Evolutionary conservation across 2,888 invertebrate species (phyloP).

Genomic region (Liposcelis brunnea): DNA sequence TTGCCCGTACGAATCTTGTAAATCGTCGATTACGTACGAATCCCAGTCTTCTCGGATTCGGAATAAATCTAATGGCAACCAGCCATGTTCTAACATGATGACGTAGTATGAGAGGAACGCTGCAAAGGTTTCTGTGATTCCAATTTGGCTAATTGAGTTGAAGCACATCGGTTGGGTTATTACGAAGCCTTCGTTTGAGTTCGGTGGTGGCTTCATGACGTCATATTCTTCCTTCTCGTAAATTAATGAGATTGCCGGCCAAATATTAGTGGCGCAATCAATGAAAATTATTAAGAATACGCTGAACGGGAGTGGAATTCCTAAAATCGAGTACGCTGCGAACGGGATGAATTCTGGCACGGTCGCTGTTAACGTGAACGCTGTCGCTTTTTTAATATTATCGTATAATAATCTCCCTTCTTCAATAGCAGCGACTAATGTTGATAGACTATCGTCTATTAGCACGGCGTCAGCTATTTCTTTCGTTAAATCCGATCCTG

Average conservation of each 20-base stretch:
- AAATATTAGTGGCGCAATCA: constrained; percentile 98
- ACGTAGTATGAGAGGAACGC: constrained; percentile 99
- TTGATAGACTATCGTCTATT: constrained; percentile 96
- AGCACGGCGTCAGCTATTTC: constrained; percentile 99
- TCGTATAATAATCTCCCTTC: constrained; percentile 93
- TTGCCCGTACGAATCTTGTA: constrained; percentile 95
- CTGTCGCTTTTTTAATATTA: constrained; percentile 95
- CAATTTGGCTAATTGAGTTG: constrained; percentile 99
- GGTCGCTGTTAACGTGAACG: constrained; percentile 91
- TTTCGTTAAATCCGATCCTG: constrained; percentile 86
- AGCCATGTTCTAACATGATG: constrained; percentile 99
- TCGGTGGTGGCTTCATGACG: constrained; percentile 97
- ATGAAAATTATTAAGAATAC: constrained; percentile 97
- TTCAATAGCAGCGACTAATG: constrained; percentile 90
- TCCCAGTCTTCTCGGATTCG: constrained; percentile 98
- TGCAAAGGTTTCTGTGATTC: constrained; percentile 99
- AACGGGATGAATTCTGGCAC: constrained; percentile 98
- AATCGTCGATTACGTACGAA: constrained; percentile 93
- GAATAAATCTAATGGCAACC: constrained; percentile 73
- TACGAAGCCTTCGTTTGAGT: constrained; percentile 96
- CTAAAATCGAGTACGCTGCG: constrained; percentile 88
- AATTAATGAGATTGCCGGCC: constrained; percentile 97
- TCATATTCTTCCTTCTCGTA: constrained; percentile 98
- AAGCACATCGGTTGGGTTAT: constrained; percentile 89
- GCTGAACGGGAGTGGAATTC: constrained; percentile 87